These are phyloP conservation scores for Catagonus wagneri DNA, from an alignment of 2,113 vertebrate species.

Conservation along the genomic window DNA sequence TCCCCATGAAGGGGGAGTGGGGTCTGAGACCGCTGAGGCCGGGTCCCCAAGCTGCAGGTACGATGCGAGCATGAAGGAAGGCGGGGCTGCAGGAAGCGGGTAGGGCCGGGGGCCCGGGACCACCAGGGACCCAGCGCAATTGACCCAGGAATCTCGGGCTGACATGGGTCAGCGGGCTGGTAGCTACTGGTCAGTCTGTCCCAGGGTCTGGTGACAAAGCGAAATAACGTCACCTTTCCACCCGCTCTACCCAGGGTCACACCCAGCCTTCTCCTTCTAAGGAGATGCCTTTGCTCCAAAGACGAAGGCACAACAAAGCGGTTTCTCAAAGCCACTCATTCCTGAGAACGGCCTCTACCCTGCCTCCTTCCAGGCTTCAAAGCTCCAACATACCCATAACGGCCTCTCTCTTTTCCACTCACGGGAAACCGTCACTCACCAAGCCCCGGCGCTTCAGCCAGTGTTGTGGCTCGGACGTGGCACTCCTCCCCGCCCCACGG, in stretches of 20 bases:
- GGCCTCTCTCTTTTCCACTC: not conserved
- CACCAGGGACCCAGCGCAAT: not conserved
- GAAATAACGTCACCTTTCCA: not conserved
- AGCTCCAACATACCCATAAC: not conserved
- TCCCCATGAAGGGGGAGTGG: not conserved
- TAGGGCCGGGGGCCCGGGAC: not conserved
- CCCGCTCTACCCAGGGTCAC: not conserved
- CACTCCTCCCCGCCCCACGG: not conserved
- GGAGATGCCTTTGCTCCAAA: not conserved
- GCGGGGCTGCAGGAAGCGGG: not conserved
- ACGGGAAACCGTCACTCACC: not conserved
- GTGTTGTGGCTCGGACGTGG: not conserved
- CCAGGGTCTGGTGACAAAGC: not conserved
- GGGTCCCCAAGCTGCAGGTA: not conserved
- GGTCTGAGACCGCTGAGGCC: not conserved
- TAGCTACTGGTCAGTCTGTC: not conserved
- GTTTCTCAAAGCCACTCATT: not conserved
- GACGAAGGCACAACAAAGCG: not conserved
- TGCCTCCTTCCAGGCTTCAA: not conserved
- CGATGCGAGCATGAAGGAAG: not conserved
- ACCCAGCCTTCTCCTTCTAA: not conserved
- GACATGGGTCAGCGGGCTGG: not conserved
- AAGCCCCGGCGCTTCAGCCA: not conserved
- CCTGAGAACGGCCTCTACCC: not conserved
- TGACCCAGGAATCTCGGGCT: not conserved